Percentiles rank a stretch among this genome's conserved stretches.
Conservation (phyloP, 2,113 vertebrate species). For the Neofelis nebulosa region DNA sequence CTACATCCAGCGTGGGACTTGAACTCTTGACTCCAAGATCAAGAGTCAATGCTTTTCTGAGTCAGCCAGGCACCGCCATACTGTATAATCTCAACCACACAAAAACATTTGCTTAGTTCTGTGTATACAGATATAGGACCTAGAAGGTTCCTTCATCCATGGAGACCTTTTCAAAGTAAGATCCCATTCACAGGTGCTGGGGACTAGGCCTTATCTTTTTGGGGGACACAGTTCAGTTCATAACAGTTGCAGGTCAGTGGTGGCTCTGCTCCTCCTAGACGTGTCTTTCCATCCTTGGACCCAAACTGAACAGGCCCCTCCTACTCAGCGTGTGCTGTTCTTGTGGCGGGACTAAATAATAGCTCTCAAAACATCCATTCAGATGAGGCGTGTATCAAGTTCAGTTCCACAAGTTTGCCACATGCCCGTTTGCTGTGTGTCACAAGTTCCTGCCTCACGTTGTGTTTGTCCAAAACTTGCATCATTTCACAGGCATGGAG, state of each 20-base stretch:
- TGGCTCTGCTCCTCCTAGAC: not conserved
- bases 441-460: not conserved
- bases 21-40: too few relatives aligned
- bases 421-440: not conserved
- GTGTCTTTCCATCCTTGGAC: not conserved
- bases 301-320: not conserved
- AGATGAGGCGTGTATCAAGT: not conserved
- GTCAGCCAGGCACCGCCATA: too few relatives aligned
- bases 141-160: not conserved
- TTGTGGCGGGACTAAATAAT: not conserved
- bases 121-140: not conserved
- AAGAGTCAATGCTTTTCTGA: too few relatives aligned
- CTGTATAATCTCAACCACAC: not conserved
- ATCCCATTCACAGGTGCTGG: not conserved
- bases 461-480: not conserved
- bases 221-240: not conserved
- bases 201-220: not conserved
- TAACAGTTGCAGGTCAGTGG: not conserved
- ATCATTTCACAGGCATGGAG: not conserved
- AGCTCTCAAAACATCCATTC: not conserved
- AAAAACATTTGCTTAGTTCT: not conserved
- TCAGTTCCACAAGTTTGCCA: not conserved
- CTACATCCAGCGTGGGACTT: too few relatives aligned
- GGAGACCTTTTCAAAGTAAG: not conserved
- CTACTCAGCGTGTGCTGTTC: not conserved